Base-by-base conservation (phyloP, 2,113 vertebrate genomes). In the Lepisosteus osseus region DNA sequence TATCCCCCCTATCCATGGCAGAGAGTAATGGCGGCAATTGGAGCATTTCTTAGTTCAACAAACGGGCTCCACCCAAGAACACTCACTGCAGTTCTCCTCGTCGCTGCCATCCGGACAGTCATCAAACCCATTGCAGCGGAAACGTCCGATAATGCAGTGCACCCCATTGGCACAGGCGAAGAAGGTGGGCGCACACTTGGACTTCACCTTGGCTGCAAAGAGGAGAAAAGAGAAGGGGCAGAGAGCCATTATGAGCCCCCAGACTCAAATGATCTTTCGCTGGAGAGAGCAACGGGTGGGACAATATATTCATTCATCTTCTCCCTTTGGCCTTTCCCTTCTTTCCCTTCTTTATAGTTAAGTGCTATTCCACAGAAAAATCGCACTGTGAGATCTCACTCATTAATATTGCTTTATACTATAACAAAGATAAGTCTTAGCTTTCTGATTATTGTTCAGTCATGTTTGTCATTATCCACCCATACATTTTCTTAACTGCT, bases 71-170 rank as follows among this genome's bases (percentile, higher is more conserved):
- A 29, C 54, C 3, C 4, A 61, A 47, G 1, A 2, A 54, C 62
- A 97, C 97, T 97, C 86, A 99, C 97, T 98, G 91, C 97, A 99
- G 88, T 98, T 98, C 65, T 98, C 93, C 73, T 99, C 97, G 5
- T 99, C 97, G 0, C 97, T 99, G 77, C 95, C 95, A 0, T 99
- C 97, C 0, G 97, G 97, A 81, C 97, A 99, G 80, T 99, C 96
- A 42, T 92, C 94, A 2, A 98, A 97, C 62, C 97, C 97, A 0
- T 99, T 98, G 69, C 97, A 99, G 4, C 90, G 93, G 91, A 98
- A 98, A 69, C 97, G 95, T 14, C 97, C 97, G 0, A 99, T 98
- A 88, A 99, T 99, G 88, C 97, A 99, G 84, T 98, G 95, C 82
- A 96, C 87, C 0, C 97, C 96, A 0, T 94, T 98, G 40, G 94